A percentile compares a stretch with the other conserved stretches of the same genome.
Conservation (phyloP, 2,797 vertebrate species). For the Chelon labrosus region DNA sequence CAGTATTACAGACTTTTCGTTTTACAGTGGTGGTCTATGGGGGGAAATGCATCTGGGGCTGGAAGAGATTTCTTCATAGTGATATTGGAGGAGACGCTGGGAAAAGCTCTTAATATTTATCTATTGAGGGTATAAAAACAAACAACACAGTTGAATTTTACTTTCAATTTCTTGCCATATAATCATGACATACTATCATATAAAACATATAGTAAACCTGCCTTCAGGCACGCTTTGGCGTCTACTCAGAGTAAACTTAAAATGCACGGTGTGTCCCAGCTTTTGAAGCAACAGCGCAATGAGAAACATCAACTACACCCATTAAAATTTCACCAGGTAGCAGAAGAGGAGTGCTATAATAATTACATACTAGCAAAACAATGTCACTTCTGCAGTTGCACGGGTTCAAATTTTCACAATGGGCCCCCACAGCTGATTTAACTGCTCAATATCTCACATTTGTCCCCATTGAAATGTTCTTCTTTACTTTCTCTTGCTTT, state of each 20-base stretch:
- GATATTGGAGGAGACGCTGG: background rate
- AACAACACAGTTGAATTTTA: background rate
- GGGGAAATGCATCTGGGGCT: background rate
- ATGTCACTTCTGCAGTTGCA: background rate
- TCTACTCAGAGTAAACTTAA: background rate
- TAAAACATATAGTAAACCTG: background rate
- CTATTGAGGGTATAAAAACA: background rate
- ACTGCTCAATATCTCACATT: background rate
- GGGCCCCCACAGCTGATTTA: background rate
- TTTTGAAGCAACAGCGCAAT: conserved; percentile 5
- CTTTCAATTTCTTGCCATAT: background rate
- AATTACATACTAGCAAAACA: background rate
- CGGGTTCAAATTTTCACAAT: conserved; percentile 3
- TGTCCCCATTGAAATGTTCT: conserved; percentile 2
- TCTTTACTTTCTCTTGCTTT: background rate
- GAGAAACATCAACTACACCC: background rate
- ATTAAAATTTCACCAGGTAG: conserved; percentile 7
- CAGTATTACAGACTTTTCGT: background rate
- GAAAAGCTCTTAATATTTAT: background rate
- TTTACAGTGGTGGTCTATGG: background rate
- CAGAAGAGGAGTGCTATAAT: background rate
- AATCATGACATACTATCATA: background rate
- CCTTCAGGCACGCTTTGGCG: background rate
- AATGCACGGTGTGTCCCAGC: background rate
- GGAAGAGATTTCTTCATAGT: background rate